phyloP scores from a whole-genome alignment of 2,113 vertebrate genomes.

The Arvicanthis niloticus region DNA sequence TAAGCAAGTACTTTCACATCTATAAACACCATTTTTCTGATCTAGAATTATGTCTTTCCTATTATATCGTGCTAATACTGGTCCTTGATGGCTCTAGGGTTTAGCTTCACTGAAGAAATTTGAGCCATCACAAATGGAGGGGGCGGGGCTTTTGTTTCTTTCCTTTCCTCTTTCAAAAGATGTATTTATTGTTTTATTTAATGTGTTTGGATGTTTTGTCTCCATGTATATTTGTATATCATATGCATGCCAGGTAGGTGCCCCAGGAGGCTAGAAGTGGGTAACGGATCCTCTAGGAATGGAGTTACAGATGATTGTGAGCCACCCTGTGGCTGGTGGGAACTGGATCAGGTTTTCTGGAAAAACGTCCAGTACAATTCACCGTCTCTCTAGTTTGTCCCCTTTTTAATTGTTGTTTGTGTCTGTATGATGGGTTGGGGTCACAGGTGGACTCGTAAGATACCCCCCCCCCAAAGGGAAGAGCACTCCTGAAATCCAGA shows the following conservation, averaged over 20 bases:
- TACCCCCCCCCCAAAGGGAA: no score
- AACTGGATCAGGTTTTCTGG: background rate
- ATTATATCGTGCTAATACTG: background rate
- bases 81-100: conserved; percentile 48
- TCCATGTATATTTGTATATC: background rate
- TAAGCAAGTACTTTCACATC: background rate
- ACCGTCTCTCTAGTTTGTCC: background rate
- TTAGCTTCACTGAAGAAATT: conserved; percentile 35
- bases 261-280: background rate
- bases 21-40: background rate
- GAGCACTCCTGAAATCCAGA: no score
- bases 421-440: background rate
- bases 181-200: background rate
- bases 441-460: no score
- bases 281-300: background rate
- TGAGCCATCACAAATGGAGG: background rate
- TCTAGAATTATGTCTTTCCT: background rate
- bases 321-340: background rate
- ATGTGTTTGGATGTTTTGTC: background rate
- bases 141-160: background rate
- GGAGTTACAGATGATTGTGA: background rate
- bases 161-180: background rate
- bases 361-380: background rate
- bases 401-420: background rate
- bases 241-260: background rate